Evolutionary conservation across 2,113 vertebrate species (phyloP).

Genomic region (Lepus europaeus): DNA sequence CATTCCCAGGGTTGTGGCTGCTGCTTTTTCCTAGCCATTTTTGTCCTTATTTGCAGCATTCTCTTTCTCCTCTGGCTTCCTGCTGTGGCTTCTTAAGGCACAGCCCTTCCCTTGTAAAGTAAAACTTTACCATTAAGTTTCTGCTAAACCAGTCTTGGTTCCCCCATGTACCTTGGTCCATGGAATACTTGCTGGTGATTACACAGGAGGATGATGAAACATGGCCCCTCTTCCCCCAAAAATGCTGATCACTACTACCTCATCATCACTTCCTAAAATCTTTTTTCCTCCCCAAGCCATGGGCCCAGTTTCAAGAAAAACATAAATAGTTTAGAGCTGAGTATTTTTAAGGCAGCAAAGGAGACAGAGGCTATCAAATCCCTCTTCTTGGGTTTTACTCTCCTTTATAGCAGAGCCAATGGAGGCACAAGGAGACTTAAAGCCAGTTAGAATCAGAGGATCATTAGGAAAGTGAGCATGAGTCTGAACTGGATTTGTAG

Average conservation of each 20-base stretch:
- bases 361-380: not conserved
- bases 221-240: not conserved
- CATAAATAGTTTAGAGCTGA: not conserved
- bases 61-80: too few species aligned
- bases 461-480: not conserved
- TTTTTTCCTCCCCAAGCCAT: not conserved
- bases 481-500: not conserved
- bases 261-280: not conserved
- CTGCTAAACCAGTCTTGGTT: too few species aligned
- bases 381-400: not conserved
- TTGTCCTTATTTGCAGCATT: too few species aligned
- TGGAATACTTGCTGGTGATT: not conserved
- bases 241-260: not conserved
- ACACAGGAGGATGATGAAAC: not conserved
- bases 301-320: not conserved
- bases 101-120: too few species aligned
- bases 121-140: too few species aligned
- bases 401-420: not conserved
- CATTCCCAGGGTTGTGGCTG: too few species aligned
- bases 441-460: not conserved
- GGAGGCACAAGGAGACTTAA: not conserved
- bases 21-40: too few species aligned
- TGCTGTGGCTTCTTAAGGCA: too few species aligned
- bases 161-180: too few species aligned
- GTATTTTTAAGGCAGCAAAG: not conserved